These are phyloP conservation scores for Sebastes goodei DNA, from an alignment of 2,797 vertebrate species.

Conservation along the genomic window DNA sequence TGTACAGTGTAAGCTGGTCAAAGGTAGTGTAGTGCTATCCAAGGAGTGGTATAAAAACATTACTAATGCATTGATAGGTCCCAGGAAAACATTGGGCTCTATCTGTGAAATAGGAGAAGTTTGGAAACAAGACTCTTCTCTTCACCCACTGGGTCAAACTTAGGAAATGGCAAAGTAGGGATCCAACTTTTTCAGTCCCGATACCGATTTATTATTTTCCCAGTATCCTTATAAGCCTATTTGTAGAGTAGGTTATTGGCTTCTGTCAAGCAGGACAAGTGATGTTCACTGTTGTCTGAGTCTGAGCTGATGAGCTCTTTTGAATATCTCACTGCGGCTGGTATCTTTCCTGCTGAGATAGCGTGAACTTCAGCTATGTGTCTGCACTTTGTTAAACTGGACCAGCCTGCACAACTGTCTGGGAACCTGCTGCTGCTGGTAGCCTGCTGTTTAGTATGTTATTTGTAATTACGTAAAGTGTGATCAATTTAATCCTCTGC, in stretches of 20 bases:
- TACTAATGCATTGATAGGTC: neutral
- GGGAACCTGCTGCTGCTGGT: neutral
- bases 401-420: neutral
- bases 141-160: too few species aligned
- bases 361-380: neutral
- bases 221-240: too few species aligned
- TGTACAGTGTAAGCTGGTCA: neutral
- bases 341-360: too few species aligned
- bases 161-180: too few species aligned
- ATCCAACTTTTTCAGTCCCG: too few species aligned
- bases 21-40: neutral
- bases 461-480: neutral
- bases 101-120: neutral
- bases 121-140: neutral
- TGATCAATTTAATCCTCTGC: neutral
- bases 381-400: neutral
- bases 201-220: too few species aligned
- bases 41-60: neutral
- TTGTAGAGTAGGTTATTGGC: too few species aligned
- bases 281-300: neutral
- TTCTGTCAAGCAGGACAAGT: neutral
- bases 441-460: neutral
- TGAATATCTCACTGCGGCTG: neutral
- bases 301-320: neutral
- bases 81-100: neutral